These are phyloP conservation scores for Heliconius nattereri DNA, from an alignment of 1,140 invertebrate species.

Conservation along the genomic window DNA sequence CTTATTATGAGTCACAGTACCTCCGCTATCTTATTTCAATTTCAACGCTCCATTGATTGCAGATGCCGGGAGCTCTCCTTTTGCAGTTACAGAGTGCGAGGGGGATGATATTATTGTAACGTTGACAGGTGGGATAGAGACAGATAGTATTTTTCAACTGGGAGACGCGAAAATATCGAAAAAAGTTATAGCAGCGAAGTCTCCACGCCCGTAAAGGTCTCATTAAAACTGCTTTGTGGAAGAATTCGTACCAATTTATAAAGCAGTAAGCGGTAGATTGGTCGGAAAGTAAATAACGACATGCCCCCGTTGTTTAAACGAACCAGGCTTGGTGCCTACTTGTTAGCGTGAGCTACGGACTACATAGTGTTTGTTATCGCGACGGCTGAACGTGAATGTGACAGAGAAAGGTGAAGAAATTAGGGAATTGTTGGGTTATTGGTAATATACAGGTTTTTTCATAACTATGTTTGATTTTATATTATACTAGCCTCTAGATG, in stretches of 20 bases:
- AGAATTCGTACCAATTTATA: conserved; percentile 76
- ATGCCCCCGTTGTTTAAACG: conserved; percentile 62
- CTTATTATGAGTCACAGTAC: conserved; percentile 65
- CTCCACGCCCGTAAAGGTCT: conserved; percentile 69
- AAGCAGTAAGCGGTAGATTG: conserved; percentile 67
- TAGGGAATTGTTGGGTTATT: too few relatives aligned
- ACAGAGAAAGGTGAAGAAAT: too few relatives aligned
- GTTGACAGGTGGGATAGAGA: conserved; percentile 44
- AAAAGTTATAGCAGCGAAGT: conserved; percentile 78
- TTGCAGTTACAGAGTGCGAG: conserved; percentile 57
- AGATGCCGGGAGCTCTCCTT: conserved; percentile 66
- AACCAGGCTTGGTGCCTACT: conserved; percentile 34
- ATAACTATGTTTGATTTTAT: too few relatives aligned
- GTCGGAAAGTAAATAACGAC: conserved; percentile 70
- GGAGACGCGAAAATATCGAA: conserved; percentile 74
- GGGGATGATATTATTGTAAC: conserved; percentile 45
- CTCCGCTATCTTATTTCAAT: conserved; percentile 76
- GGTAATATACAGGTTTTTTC: too few relatives aligned
- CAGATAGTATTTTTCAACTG: conserved; percentile 59
- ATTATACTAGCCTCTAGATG: too few relatives aligned
- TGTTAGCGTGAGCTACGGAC: conserved; percentile 38
- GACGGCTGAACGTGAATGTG: conserved; percentile 16
- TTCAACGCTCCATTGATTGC: conserved; percentile 78
- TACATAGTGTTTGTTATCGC: conserved; percentile 33
- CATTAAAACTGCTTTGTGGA: conserved; percentile 78